Base-by-base conservation (phyloP, 1,140 invertebrate genomes). In the Euura saliciscinereae region DNA sequence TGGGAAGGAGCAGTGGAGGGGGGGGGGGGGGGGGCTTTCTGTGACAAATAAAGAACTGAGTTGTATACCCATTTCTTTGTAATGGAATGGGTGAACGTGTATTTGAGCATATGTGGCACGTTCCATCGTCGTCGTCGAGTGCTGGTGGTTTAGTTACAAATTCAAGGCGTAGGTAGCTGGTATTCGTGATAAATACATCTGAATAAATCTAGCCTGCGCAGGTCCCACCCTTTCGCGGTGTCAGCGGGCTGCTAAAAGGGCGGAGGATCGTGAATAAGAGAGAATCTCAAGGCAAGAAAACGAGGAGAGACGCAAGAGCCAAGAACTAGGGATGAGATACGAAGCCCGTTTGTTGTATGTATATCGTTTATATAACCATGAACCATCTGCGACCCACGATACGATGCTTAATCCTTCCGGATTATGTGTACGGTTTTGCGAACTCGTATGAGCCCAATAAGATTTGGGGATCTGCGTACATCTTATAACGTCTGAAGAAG, bases 151-250 rank as follows among this genome's bases (percentile, higher is more conserved):
- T 59, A 59, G 51, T 59, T 59, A 59, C 51, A 59, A 59, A 59
- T 59, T 59, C 51, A 59, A 59, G 51, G 51, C 51, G 51, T 59
- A 28, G 28, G 28, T 28, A 28, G 28, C 28, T 28, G 28, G 28
- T 28, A 59, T 59, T n/a, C 51, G 51, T 59, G 51, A 59, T 59
- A 59, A 59, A 59, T 59, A 59, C 51, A 59, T 59, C 51, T 59
- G 51, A 59, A 59, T 59, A 59, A 59, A 59, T 59, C 51, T 59
- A n/a, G 51, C 8, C 10, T 4, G 8, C 28, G 28, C 51, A 59
- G 13, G 51, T 59, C 51, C 8, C 51, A n/a, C 13, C 8, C 8
- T 59, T 59, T 59, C 51, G 51, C 13, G 51, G 13, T 59, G 51
- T 59, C 51, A 6, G 51, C 3, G 51, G 51, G 51, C 51, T 28